Evolutionary conservation across 1,140 invertebrate genomes (phyloP), one percentile per base, ranked within the genome.

Genomic region (Leguminivora glycinivorella): DNA sequence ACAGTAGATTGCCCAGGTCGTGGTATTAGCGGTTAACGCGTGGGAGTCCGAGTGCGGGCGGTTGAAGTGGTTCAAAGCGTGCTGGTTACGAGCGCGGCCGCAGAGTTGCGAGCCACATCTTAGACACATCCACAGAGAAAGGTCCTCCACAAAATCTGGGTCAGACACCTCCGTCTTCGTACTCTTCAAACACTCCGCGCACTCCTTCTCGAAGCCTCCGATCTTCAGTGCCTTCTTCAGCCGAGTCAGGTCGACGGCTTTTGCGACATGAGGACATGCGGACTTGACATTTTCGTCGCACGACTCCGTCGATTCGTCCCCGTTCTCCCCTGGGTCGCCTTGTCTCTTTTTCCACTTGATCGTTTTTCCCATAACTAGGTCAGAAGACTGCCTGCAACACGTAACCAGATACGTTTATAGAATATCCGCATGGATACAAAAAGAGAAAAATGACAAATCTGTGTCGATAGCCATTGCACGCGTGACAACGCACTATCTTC

Each of bases 21-120:
- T 93, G 3, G 95, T 95, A 78, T 97, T 95, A 34, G 96, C 92
- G 17, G 94, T 95, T 56, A 98, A 79, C 6, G 94, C 93, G 91
- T 98, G 97, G 14, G 88, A 92, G 79, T 96, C 95, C 7, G 95
- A 97, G 74, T 94, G 94, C 2, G 96, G 95, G 1, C 93, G 96
- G 77, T 95, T 91, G 82, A 93, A 96, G 89, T 98, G 97, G 60
- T 94, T 92, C 10, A 96, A 77, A 1, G 96, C 96, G 91, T 98
- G 97, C 74, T 94, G 92, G 79, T 94, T 93, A 9, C 94, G 92
- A 9, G 93, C 92, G 69, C 94, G 92, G 38, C 95, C 96, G 91
- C 97, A 98, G 40, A 95, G 93, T 88, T 96, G 95, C 67, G 95
- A 86, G 12, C 96, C 96, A 92, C 95, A 96, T 69, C 93, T 93